These are phyloP conservation scores for Latheticus oryzae DNA, from an alignment of 2,888 invertebrate species.

Conservation along the genomic window DNA sequence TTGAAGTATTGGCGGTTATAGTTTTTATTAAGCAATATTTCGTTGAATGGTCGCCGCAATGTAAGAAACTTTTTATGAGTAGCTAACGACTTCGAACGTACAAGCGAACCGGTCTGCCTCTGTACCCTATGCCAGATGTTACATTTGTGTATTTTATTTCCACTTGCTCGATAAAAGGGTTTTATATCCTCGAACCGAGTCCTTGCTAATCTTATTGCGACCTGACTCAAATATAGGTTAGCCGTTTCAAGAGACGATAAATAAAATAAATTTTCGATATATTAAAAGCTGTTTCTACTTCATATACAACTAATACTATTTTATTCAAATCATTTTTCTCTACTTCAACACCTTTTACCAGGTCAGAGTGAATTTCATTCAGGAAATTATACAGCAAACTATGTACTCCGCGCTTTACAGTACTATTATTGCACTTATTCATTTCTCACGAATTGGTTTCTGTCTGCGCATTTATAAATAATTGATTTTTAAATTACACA, in stretches of 20 bases:
- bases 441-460: no score
- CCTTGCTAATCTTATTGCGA: slow-evolving; percentile 51
- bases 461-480: no score
- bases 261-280: no score
- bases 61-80: slow-evolving; percentile 48
- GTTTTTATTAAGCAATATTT: slow-evolving; percentile 41
- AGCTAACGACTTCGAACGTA: slow-evolving; percentile 48
- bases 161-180: slow-evolving; percentile 50
- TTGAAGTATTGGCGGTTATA: slow-evolving; percentile 23
- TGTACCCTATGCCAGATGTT: slow-evolving; percentile 49
- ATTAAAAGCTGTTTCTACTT: slow-evolving; percentile 36
- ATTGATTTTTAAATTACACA: no score
- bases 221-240: slow-evolving; percentile 49
- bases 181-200: slow-evolving; percentile 50
- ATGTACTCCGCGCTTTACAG: no score
- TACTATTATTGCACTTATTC: no score
- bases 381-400: no score
- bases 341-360: no score
- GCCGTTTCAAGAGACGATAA: slow-evolving; percentile 46
- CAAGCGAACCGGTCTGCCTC: slow-evolving; percentile 34
- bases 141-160: slow-evolving; percentile 51
- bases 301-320: slow-evolving; percentile 38
- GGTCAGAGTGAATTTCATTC: no score
- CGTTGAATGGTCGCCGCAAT: slow-evolving; percentile 34
- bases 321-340: no score